Percentiles rank a stretch among this genome's conserved stretches.
Evolutionary conservation across 1,140 invertebrate species (phyloP).

Genomic region (Bombus terrestris): DNA sequence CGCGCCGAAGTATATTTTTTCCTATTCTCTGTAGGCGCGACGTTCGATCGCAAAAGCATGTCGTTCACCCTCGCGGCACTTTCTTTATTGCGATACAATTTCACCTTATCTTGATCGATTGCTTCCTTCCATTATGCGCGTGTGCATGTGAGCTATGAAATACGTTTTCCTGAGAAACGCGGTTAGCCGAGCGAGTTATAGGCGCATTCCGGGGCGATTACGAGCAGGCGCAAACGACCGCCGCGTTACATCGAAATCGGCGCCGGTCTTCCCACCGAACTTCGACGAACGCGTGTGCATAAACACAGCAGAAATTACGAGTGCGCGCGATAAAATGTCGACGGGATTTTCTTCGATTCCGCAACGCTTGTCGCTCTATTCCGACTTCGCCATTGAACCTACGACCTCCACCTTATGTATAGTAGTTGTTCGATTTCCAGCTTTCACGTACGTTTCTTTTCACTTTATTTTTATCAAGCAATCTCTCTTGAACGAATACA

Average conservation of each 20-base stretch:
- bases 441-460: background rate
- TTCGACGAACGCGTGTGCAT: background rate
- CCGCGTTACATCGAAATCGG: background rate
- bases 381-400: background rate
- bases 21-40: background rate
- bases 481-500: background rate
- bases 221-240: background rate
- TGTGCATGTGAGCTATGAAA: conserved; percentile 18
- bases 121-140: conserved; percentile 38
- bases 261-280: too few species aligned
- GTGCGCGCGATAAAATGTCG: background rate
- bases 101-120: conserved; percentile 42
- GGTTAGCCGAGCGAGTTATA: conserved; percentile 31
- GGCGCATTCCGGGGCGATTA: conserved; percentile 12
- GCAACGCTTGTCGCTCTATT: background rate
- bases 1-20: conserved; percentile 2
- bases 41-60: background rate
- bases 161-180: conserved; percentile 22
- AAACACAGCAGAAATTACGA: background rate
- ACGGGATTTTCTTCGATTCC: background rate
- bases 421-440: background rate
- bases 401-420: background rate
- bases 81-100: conserved; percentile 46
- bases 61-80: background rate
- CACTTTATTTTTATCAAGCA: background rate